Percentiles rank a stretch among this genome's conserved stretches.
Evolutionary conservation across 2,113 vertebrate genomes (phyloP).

Genomic region (Tetrax tetrax): DNA sequence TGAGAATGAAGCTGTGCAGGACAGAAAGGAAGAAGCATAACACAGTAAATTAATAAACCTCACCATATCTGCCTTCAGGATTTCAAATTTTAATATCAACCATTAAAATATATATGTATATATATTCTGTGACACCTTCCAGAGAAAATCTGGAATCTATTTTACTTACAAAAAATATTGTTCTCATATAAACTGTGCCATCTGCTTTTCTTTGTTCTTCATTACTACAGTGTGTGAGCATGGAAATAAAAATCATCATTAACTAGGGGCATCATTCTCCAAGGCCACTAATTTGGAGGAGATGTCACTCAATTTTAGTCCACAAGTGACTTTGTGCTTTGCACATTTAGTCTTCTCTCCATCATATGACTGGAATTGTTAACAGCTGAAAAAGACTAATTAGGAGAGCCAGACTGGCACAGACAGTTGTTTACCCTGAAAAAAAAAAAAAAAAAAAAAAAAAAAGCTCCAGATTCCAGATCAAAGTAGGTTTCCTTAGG

Average conservation of each 20-base stretch:
- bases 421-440: neutral
- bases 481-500: neutral
- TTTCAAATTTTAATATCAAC: neutral
- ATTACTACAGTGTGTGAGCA: neutral
- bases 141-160: neutral
- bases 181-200: accelerated
- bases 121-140: neutral
- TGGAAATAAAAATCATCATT: neutral
- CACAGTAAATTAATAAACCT: neutral
- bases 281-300: neutral
- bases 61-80: neutral
- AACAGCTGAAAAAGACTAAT: neutral
- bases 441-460: neutral
- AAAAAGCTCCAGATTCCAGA: neutral
- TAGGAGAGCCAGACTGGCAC: neutral
- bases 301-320: neutral
- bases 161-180: neutral
- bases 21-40: neutral
- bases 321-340: neutral
- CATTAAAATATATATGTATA: accelerated
- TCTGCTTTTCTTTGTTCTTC: neutral
- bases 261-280: neutral
- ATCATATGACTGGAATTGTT: neutral
- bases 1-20: neutral
- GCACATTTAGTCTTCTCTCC: neutral